A percentile compares a stretch with the other conserved stretches of the same genome.
phyloP scores from a whole-genome alignment of 2,113 vertebrate genomes.

The Mobula hypostoma region DNA sequence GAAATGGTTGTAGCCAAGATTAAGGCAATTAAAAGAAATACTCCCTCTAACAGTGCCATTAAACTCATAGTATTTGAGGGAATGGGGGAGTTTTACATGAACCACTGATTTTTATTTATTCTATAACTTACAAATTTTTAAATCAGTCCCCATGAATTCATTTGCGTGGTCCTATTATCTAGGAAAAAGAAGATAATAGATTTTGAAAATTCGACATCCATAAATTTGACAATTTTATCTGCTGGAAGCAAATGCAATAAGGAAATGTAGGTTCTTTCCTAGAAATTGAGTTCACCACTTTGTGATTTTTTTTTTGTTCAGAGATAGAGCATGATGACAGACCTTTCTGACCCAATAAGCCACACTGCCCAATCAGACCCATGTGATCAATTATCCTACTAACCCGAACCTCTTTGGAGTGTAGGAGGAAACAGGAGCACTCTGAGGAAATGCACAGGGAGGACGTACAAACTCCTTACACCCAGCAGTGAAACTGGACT shows the following conservation, averaged over 20 bases:
- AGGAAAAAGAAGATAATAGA: conserved; percentile 8
- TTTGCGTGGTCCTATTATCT: background rate
- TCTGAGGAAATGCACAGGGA: too few relatives aligned
- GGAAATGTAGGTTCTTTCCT: background rate
- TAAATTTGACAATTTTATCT: background rate
- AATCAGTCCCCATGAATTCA: background rate
- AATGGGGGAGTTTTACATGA: background rate
- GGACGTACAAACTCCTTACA: too few relatives aligned
- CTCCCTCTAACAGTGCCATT: background rate
- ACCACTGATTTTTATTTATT: background rate
- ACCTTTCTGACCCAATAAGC: too few relatives aligned
- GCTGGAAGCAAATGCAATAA: background rate
- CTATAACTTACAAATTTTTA: background rate
- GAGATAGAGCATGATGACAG: too few relatives aligned
- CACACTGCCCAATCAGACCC: too few relatives aligned
- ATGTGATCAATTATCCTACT: too few relatives aligned
- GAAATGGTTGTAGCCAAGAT: conserved; percentile 12
- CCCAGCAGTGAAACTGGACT: too few relatives aligned
- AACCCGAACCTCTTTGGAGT: too few relatives aligned
- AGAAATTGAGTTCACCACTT: too few relatives aligned
- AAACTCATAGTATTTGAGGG: background rate
- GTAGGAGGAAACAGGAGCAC: too few relatives aligned
- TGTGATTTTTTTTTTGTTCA: too few relatives aligned
- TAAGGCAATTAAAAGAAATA: conserved; percentile 28
- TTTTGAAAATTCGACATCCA: background rate